A percentile compares a stretch with the other conserved stretches of the same genome.
These are phyloP conservation scores for Talpa occidentalis DNA, from an alignment of 2,113 vertebrate genomes.

Conservation along the genomic window DNA sequence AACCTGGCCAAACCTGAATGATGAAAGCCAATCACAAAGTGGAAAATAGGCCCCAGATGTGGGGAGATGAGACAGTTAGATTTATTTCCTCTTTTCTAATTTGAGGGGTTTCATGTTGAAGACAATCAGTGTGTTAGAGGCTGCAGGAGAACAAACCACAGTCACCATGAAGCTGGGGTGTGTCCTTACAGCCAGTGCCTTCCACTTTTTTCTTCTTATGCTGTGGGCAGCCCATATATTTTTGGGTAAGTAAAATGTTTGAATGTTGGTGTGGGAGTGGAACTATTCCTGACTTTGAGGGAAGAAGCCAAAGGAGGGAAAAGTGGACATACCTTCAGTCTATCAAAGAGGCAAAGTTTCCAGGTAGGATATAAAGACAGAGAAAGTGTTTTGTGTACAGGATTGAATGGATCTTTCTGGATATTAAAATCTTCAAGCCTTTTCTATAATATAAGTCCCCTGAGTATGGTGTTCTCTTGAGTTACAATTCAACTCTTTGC, in stretches of 20 bases:
- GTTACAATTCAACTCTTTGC: not conserved
- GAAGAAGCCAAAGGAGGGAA: not conserved
- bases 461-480: not conserved
- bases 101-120: slow-evolving; percentile 57
- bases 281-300: not conserved
- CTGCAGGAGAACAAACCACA: not conserved
- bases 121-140: slow-evolving; percentile 40
- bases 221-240: slow-evolving; percentile 62
- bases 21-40: slow-evolving; percentile 8
- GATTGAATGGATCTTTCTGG: not conserved
- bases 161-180: slow-evolving; percentile 14
- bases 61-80: slow-evolving; percentile 64
- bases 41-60: slow-evolving; percentile 26
- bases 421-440: not conserved
- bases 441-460: not conserved
- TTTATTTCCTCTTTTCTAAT: slow-evolving; percentile 81
- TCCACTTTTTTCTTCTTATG: not conserved
- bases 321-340: not conserved
- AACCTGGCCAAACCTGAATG: not conserved
- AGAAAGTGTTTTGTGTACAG: not conserved
- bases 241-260: slow-evolving; percentile 59
- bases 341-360: not conserved
- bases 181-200: not conserved
- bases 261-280: not conserved
- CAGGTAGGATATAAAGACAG: not conserved